Evolutionary conservation across 2,113 vertebrate genomes (phyloP).

Genomic region (Equus quagga): DNA sequence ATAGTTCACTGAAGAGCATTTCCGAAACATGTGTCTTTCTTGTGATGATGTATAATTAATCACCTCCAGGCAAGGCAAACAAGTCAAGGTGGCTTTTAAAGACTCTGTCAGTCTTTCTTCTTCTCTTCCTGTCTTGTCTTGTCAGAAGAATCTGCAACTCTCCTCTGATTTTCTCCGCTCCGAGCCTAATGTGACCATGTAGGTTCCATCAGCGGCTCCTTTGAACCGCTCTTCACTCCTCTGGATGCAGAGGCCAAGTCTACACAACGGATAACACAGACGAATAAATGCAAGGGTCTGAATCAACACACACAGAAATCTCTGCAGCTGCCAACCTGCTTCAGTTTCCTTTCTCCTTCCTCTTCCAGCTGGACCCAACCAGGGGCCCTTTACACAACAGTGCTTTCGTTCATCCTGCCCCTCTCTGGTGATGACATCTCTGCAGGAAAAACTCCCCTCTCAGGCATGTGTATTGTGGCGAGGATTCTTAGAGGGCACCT

Average conservation of each 20-base stretch:
- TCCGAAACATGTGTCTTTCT: not conserved
- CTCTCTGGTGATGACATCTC: not conserved
- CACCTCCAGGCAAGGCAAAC: not conserved
- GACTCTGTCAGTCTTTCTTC: not conserved
- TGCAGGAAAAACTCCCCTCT: not conserved
- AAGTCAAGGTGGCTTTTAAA: slow-evolving; percentile 5
- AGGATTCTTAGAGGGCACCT: not conserved
- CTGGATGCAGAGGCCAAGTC: not conserved
- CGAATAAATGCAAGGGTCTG: not conserved
- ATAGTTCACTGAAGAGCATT: slow-evolving; percentile 24
- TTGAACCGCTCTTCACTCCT: not conserved
- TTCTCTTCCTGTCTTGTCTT: not conserved
- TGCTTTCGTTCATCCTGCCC: fast-evolving
- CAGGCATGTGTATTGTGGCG: fast-evolving
- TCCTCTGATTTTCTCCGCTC: not conserved
- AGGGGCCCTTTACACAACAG: not conserved
- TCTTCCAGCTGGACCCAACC: too few relatives aligned
- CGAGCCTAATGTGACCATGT: not conserved
- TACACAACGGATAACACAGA: not conserved
- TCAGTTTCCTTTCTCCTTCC: not conserved
- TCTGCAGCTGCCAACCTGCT: not conserved
- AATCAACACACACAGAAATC: not conserved
- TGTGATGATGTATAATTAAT: slow-evolving; percentile 54
- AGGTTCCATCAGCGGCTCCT: not conserved
- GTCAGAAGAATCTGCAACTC: not conserved